Conservation (phyloP, 2,797 vertebrate species). For the Chelonia mydas region DNA sequence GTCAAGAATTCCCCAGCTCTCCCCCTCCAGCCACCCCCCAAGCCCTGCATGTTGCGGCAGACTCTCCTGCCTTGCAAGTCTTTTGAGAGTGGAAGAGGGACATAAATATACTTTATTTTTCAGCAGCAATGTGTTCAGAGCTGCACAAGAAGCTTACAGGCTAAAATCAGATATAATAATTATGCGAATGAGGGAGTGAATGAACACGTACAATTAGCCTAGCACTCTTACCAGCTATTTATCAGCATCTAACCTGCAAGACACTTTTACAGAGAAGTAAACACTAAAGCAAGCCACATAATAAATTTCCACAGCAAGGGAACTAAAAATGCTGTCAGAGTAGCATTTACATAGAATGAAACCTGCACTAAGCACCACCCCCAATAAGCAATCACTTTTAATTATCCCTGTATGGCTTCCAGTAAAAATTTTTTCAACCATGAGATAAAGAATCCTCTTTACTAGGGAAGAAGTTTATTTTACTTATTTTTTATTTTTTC, state of each 20-base stretch:
- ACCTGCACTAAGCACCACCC: not conserved
- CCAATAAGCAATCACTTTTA: not conserved
- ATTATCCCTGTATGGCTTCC: not conserved
- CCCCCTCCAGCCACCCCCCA: not conserved
- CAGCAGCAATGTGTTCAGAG: not conserved
- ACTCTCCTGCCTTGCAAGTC: not conserved
- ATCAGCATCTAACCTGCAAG: not conserved
- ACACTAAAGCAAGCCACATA: not conserved
- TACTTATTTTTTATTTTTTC: not conserved
- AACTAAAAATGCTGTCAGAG: not conserved
- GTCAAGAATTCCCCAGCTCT: not conserved
- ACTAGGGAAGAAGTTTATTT: not conserved
- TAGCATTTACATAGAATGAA: not conserved
- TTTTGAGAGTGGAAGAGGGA: not conserved
- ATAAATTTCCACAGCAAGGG: not conserved
- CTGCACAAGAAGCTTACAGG: not conserved
- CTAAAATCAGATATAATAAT: not conserved
- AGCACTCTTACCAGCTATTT: not conserved
- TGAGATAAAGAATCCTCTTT: not conserved
- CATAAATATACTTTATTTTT: not conserved
- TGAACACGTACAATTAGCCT: not conserved
- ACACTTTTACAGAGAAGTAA: not conserved
- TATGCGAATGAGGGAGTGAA: not conserved
- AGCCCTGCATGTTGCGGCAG: not conserved
- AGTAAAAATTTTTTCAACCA: not conserved